Conservation (phyloP, 2,888 invertebrate genomes). For the Diachrysia chrysitis region DNA sequence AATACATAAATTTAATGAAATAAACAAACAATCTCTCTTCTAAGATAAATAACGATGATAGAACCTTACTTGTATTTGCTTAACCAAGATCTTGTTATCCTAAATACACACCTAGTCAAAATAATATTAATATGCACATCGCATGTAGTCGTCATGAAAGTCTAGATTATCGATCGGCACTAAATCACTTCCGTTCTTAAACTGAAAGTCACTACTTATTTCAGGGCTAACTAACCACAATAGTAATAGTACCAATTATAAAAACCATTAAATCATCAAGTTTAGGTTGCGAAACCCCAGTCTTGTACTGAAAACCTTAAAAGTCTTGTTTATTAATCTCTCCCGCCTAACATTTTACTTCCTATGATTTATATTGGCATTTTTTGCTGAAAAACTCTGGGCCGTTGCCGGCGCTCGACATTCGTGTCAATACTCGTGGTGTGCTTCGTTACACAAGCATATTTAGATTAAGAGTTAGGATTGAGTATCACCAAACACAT, state of each 20-base stretch:
- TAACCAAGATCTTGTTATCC: background rate
- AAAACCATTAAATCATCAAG: background rate
- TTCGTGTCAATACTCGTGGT: conserved; percentile 59
- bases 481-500: conserved; percentile 27
- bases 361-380: conserved; percentile 62
- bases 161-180: conserved; percentile 4
- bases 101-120: background rate
- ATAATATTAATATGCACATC: background rate
- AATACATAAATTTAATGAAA: conserved; percentile 31
- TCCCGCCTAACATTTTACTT: conserved; percentile 45
- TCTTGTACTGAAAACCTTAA: conserved; percentile 6
- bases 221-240: background rate
- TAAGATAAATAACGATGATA: background rate
- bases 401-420: conserved; percentile 63
- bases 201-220: background rate
- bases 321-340: conserved; percentile 44
- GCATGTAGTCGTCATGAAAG: conserved; percentile 1
- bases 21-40: conserved; percentile 9
- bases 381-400: conserved; percentile 67
- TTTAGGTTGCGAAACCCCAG: background rate
- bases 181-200: conserved; percentile 2
- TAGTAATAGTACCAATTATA: background rate
- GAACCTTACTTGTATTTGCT: background rate
- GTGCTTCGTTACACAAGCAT: conserved; percentile 46
- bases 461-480: conserved; percentile 30